A percentile compares a stretch with the other conserved stretches of the same genome.
Conservation (phyloP, 2,888 invertebrate species). For the Aphodius sticticus region DNA sequence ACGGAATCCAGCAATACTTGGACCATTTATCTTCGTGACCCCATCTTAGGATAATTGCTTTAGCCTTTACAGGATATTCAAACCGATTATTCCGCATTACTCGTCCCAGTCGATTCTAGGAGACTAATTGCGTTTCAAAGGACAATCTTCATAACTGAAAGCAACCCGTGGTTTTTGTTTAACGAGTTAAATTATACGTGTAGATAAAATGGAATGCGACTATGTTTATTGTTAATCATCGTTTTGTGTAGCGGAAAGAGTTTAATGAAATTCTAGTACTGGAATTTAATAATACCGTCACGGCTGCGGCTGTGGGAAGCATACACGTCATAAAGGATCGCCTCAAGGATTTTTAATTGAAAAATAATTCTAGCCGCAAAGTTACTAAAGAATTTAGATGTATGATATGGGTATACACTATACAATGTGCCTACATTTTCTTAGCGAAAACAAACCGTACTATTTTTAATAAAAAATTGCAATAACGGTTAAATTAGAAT, state of each 20-base stretch:
- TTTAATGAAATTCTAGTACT: not conserved
- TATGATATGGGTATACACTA: not conserved
- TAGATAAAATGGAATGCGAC: not conserved
- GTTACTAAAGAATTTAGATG: not conserved
- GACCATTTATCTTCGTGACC: not conserved
- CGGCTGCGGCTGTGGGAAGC: not conserved
- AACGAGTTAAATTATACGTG: not conserved
- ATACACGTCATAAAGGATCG: not conserved
- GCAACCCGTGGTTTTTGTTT: not conserved
- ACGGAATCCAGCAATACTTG: not conserved
- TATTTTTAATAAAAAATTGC: too few species aligned
- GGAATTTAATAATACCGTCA: not conserved
- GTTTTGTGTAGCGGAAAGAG: not conserved
- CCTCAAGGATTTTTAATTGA: not conserved
- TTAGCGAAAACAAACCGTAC: too few species aligned
- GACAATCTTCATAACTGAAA: not conserved
- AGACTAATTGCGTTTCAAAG: not conserved
- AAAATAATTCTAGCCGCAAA: not conserved
- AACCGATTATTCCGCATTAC: not conserved
- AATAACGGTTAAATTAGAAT: too few species aligned
- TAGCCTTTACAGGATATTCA: not conserved
- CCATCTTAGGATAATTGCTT: conserved; percentile 4
- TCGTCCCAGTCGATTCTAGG: not conserved
- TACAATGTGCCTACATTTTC: not conserved
- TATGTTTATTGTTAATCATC: not conserved